phyloP scores from a whole-genome alignment of 2,888 invertebrate species.

The Selenia dentaria region DNA sequence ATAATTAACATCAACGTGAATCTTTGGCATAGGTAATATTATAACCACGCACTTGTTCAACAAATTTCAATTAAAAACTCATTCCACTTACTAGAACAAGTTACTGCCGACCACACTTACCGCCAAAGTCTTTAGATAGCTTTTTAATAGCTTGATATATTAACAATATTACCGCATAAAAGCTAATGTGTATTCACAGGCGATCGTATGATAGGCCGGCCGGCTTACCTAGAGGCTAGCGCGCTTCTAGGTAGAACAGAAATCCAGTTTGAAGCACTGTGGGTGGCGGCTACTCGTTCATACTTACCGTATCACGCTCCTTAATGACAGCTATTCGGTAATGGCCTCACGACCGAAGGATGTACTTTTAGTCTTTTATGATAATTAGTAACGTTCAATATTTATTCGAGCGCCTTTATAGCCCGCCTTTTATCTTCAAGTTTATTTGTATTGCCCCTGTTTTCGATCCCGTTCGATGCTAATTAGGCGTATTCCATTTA shows the following conservation, averaged over 20 bases:
- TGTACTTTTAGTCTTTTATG: slow-evolving; percentile 65
- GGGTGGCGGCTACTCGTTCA: slow-evolving; percentile 62
- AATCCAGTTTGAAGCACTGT: slow-evolving; percentile 61
- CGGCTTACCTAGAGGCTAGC: slow-evolving; percentile 31
- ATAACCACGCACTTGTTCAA: not conserved
- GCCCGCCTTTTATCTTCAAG: slow-evolving; percentile 71
- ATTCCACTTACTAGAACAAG: slow-evolving; percentile 23
- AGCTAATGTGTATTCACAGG: slow-evolving; percentile 60
- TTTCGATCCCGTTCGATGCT: slow-evolving; percentile 57
- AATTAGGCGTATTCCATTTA: slow-evolving; percentile 55
- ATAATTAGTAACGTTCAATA: slow-evolving; percentile 78
- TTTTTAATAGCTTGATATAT: slow-evolving; percentile 43
- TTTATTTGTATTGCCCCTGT: slow-evolving; percentile 69
- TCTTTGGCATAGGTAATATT: not conserved
- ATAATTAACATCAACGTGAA: not conserved
- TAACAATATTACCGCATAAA: slow-evolving; percentile 55
- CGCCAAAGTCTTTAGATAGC: slow-evolving; percentile 21
- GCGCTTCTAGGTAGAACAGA: slow-evolving; percentile 42
- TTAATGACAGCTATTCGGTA: slow-evolving; percentile 79
- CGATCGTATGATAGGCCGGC: slow-evolving; percentile 54
- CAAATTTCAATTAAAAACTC: slow-evolving; percentile 20
- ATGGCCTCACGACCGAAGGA: slow-evolving; percentile 61
- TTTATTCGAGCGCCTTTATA: slow-evolving; percentile 69
- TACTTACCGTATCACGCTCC: slow-evolving; percentile 57
- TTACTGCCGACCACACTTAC: slow-evolving; percentile 22